These are phyloP conservation scores for Rapana venosa DNA, from an alignment of 2,888 invertebrate species.

Conservation along the genomic window DNA sequence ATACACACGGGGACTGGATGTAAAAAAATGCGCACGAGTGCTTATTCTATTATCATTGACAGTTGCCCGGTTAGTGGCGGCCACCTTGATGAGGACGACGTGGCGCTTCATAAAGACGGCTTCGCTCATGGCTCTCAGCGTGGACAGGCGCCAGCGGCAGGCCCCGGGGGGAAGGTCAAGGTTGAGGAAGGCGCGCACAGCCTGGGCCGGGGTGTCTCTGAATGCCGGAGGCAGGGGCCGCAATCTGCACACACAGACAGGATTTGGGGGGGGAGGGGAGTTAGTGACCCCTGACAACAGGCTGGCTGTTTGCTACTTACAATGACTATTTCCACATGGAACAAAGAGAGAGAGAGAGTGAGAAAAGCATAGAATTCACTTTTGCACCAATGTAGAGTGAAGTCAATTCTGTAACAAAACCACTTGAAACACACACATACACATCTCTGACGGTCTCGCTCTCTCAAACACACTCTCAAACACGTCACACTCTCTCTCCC, in stretches of 20 bases:
- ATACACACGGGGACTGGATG: too few species aligned
- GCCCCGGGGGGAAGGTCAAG: background rate
- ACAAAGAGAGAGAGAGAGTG: background rate
- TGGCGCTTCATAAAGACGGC: constrained; percentile 25
- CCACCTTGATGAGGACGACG: constrained; percentile 29
- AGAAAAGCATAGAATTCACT: background rate
- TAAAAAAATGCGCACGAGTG: too few species aligned
- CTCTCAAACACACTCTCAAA: background rate
- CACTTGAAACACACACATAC: too few species aligned
- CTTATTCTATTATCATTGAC: too few species aligned
- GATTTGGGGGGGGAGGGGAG: too few species aligned
- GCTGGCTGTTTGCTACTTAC: background rate
- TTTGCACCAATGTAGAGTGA: background rate
- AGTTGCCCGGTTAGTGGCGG: too few species aligned
- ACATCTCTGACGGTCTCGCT: background rate
- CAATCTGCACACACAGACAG: constrained; percentile 20
- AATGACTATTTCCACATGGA: background rate
- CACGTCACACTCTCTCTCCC: too few species aligned
- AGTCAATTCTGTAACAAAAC: too few species aligned
- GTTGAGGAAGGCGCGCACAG: constrained; percentile 40
- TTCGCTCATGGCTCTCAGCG: background rate
- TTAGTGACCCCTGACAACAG: too few species aligned
- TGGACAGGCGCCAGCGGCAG: background rate
- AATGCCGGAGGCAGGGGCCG: constrained; percentile 33
- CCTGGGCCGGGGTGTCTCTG: constrained; percentile 44